Conservation (phyloP, 1,140 invertebrate genomes). For the Doryteuthis pealeii region DNA sequence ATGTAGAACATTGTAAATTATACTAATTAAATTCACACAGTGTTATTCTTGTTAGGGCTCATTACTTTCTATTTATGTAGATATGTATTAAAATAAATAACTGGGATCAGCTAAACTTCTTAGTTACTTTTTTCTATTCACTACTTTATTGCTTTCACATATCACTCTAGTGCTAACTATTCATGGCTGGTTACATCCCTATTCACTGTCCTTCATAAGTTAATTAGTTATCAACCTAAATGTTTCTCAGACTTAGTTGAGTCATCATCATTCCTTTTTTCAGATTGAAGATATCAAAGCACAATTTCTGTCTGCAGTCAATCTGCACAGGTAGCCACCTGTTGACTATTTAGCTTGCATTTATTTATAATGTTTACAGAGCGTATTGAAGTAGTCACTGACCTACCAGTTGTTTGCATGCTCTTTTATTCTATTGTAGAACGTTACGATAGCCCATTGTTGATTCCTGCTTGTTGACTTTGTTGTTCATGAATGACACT, state of each 20-base stretch:
- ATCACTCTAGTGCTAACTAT: no score
- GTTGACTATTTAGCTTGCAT: slow-evolving; percentile 16
- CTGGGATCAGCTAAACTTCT: no score
- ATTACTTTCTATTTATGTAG: no score
- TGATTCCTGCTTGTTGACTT: slow-evolving; percentile 13
- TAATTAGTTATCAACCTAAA: no score
- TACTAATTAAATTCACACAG: no score
- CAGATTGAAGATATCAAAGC: slow-evolving; percentile 9
- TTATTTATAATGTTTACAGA: neutral
- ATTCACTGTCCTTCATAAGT: no score
- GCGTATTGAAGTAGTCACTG: slow-evolving; percentile 9
- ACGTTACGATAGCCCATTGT: slow-evolving; percentile 8
- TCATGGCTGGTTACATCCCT: no score
- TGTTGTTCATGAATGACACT: slow-evolving; percentile 8
- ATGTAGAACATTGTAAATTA: no score
- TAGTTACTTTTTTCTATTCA: no score
- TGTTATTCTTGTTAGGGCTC: no score
- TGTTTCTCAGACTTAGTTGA: neutral
- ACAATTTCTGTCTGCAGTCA: slow-evolving; percentile 5
- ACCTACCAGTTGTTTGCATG: slow-evolving; percentile 6
- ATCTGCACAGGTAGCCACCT: slow-evolving; percentile 8
- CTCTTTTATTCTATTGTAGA: neutral
- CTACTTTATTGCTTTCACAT: no score
- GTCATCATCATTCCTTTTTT: slow-evolving; percentile 7
- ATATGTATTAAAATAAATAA: no score